Conservation (phyloP, 2,113 vertebrate genomes). For the Serilophus lunatus region DNA sequence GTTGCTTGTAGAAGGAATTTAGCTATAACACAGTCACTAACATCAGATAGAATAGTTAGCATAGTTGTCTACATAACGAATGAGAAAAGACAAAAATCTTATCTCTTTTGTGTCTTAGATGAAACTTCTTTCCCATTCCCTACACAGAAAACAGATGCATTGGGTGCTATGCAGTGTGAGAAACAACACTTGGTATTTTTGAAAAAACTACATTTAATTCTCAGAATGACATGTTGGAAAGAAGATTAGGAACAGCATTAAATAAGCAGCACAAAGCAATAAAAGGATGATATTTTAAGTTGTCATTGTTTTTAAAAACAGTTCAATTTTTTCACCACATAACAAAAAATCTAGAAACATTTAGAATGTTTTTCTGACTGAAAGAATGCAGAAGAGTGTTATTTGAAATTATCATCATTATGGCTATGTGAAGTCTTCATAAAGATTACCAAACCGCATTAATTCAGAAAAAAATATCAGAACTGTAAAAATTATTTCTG, state of each 20-base stretch:
- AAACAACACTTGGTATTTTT: not conserved
- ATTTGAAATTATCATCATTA: not conserved
- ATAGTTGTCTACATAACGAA: not conserved
- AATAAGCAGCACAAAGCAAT: too few relatives aligned
- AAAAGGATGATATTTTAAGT: not conserved
- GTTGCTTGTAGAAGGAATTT: not conserved
- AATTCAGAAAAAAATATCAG: not conserved
- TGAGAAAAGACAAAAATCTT: not conserved
- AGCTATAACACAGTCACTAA: not conserved
- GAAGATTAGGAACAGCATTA: not conserved
- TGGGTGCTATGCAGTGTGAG: not conserved
- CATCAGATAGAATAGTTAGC: not conserved
- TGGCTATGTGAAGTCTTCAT: not conserved
- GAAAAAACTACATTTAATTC: not conserved
- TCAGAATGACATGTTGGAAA: not conserved
- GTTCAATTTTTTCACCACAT: fast-evolving
- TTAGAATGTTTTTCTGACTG: not conserved
- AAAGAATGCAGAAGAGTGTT: not conserved
- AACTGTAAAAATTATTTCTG: not conserved
- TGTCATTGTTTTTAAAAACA: not conserved
- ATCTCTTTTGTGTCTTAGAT: not conserved
- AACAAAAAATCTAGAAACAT: not conserved
- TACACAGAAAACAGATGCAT: not conserved
- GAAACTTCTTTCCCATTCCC: not conserved
- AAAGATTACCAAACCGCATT: not conserved